Base-by-base conservation (phyloP, 1,140 invertebrate genomes). In the Schlechtendalia chinensis region DNA sequence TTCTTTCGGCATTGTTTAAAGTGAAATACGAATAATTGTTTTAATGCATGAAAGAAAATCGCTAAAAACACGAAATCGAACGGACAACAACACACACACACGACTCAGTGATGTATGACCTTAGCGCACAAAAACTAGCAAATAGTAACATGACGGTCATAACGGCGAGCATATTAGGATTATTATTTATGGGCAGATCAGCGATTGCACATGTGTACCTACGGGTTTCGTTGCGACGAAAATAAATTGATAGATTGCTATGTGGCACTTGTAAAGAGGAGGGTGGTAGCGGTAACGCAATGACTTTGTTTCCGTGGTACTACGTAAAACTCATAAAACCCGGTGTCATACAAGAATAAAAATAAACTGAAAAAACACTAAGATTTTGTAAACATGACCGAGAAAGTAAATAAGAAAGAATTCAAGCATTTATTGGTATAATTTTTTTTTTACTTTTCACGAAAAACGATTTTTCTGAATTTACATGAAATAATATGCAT, bases 301-400 rank as follows among this genome's bases (percentile, higher is more conserved):
- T 59, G 24, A 59, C 56, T 22, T 59, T 59, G 56, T 59, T 59
- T 59, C 56, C 56, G 56, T 12, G 10, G 56, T 59, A 59, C 56
- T 59, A n/a, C 56, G 56, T 59, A 59, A 22, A 59, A 59, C 19
- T 11, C 19, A n/a, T 59, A 59, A 59, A 4, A 59, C n/a, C 56
- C 16, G 24, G 5, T 27, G 56, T 22, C 56, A 27, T 22, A 22
- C 56, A 11, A 11, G 56, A 59, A 59, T n/a, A 17, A 59, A 59
- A 22, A 59, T 45, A 45, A 59, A 59, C 16, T 22, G n/a, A 59
- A 61, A 27, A 16, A 19, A 82, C 8, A 39, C 32, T 39, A 39
- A 56, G 11, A 77, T 16, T 54, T 19, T 4, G 58, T 27, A 61
- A 61, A 39, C n/a, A n/a, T n/a, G 1, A 12, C 16, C 47, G 47